phyloP scores from a whole-genome alignment of 2,113 vertebrate genomes.

The Cairina moschata region DNA sequence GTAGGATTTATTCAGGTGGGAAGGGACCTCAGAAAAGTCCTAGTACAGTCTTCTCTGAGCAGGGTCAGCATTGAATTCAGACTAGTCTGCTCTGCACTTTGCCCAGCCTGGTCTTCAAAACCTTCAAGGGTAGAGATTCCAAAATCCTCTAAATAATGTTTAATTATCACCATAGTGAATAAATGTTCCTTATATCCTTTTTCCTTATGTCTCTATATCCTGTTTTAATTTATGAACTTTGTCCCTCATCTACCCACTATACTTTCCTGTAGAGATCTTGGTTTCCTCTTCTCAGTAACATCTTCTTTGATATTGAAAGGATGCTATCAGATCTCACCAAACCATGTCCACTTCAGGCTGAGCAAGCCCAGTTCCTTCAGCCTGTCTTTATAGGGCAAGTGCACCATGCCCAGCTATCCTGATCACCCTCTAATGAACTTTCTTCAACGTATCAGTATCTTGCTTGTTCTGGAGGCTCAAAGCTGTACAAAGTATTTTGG shows the following conservation, averaged over 20 bases:
- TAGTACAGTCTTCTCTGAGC: background rate
- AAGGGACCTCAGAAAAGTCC: background rate
- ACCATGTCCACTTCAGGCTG: background rate
- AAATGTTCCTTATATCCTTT: background rate
- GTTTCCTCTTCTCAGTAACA: background rate
- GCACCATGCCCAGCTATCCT: accelerated
- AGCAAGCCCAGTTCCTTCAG: background rate
- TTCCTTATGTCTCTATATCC: background rate
- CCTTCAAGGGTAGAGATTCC: background rate
- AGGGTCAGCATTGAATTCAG: background rate
- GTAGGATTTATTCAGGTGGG: background rate
- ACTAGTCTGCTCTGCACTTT: background rate
- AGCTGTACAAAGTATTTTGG: background rate
- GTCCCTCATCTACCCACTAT: background rate
- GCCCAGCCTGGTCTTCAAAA: background rate
- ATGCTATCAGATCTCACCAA: background rate
- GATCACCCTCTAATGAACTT: background rate
- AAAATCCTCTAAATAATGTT: background rate
- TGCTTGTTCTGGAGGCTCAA: background rate
- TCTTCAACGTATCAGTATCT: background rate
- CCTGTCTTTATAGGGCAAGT: background rate
- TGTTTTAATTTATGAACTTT: background rate
- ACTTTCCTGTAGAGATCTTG: background rate
- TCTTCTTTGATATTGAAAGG: background rate
- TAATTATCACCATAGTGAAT: background rate